phyloP scores from a whole-genome alignment of 2,797 vertebrate genomes.

The Pteronotus mesoamericanus region DNA sequence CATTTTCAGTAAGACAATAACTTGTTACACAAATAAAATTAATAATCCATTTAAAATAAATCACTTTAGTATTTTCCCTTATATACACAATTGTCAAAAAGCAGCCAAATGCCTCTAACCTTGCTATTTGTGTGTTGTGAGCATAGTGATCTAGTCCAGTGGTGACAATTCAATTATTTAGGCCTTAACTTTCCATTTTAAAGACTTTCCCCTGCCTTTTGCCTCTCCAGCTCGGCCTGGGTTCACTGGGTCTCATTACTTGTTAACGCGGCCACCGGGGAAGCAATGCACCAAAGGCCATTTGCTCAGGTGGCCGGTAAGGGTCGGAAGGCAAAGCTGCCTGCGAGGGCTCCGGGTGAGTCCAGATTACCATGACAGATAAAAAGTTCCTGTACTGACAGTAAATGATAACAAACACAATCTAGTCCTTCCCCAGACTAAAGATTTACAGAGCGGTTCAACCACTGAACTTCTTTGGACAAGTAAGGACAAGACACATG shows the following conservation, averaged over 20 bases:
- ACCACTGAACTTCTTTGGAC: neutral
- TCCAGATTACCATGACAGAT: neutral
- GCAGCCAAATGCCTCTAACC: neutral
- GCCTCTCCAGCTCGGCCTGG: neutral
- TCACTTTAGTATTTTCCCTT: neutral
- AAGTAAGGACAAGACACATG: neutral
- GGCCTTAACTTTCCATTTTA: neutral
- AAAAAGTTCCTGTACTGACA: neutral
- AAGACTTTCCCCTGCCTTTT: neutral
- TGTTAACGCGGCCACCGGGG: neutral
- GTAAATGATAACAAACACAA: neutral
- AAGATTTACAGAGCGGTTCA: neutral
- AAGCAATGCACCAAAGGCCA: neutral
- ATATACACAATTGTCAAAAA: neutral
- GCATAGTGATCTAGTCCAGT: neutral
- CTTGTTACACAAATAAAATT: neutral
- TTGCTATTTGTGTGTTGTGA: neutral
- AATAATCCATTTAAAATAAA: neutral
- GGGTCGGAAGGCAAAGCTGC: rapidly evolving
- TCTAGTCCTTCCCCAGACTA: neutral
- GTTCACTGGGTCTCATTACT: too few species aligned
- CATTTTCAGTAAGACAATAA: neutral
- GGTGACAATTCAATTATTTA: neutral
- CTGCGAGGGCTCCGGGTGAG: neutral
- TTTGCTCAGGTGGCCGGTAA: neutral